These are phyloP conservation scores for Parnassius orleans DNA, from an alignment of 2,888 invertebrate genomes.

Conservation along the genomic window DNA sequence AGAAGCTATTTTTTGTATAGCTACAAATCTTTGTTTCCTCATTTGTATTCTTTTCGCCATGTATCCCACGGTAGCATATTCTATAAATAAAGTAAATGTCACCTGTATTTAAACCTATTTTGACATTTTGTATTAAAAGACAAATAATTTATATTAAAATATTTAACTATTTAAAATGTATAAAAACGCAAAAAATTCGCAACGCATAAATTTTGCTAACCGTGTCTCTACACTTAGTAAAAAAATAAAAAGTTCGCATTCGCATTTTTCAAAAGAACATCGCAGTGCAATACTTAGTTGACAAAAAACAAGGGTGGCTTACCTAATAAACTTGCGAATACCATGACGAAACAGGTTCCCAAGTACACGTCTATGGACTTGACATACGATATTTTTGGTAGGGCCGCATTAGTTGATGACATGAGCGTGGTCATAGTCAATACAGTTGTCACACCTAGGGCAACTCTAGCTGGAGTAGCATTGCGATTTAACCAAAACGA, in stretches of 20 bases:
- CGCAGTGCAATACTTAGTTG: neutral
- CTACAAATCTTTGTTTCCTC: constrained; percentile 94
- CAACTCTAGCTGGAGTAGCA: constrained; percentile 96
- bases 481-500: constrained; percentile 98
- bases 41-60: constrained; percentile 98
- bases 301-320: constrained; percentile 44
- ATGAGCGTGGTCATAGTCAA: constrained; percentile 98
- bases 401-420: constrained; percentile 97
- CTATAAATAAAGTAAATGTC: constrained; percentile 67
- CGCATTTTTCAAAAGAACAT: neutral
- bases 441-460: constrained; percentile 96
- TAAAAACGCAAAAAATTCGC: constrained; percentile 56
- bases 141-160: neutral
- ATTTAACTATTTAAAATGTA: too few relatives aligned
- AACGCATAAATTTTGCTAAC: neutral
- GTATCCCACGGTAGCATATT: constrained; percentile 98
- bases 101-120: neutral
- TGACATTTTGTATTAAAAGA: constrained; percentile 90
- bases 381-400: constrained; percentile 99
- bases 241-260: neutral
- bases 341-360: constrained; percentile 99
- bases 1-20: constrained; percentile 94
- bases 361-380: constrained; percentile 98
- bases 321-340: constrained; percentile 98
- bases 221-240: neutral